Base-by-base conservation (phyloP, 2,888 invertebrate genomes). In the Melanotus villosus region DNA sequence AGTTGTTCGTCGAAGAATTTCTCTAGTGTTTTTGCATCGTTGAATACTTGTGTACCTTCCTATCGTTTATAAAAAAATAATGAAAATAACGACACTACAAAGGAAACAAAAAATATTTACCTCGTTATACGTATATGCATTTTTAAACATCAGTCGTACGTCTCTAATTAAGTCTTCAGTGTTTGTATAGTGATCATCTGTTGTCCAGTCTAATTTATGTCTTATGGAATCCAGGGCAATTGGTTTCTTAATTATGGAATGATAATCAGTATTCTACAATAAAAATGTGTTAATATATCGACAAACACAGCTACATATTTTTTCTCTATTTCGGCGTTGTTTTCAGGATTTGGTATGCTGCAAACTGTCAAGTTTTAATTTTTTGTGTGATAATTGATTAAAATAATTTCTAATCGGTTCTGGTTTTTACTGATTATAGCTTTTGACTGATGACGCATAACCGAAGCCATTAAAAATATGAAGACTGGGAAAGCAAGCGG, bases 201-300 rank as follows among this genome's bases (percentile, higher is more conserved):
- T 86, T 73, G 88, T 89, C 78, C 93, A 91, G 84, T 93, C 92
- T 80, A 97, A 87, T 86, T 92, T 93, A 79, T 91, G 90, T 79
- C 93, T 90, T 80, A 97, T 92, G 71, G 90, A 88, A 85, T 95
- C 94, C 82, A 97, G 88, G 72, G 96, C 95, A 88, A 96, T 95
- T 30, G 97, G 96, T 54, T 88, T 89, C 75, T 90, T 86, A 71
- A 94, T 92, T 78, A 93, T 88, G 64, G 89, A 87, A 84, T 91
- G 88, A 83, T 92, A 92, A 71, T 90, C 90, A 4, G 86, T 86
- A 72, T 91, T 89, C 91, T 92, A 82, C 4, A n/a, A 32, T 26
- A 26, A 26, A 7, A n/a, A n/a, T n/a, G n/a, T n/a, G n/a, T n/a
- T n/a, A n/a, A n/a, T n/a, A n/a, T n/a, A n/a, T n/a, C n/a, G n/a